Evolutionary conservation across 1,140 invertebrate species (phyloP).

Genomic region (Drosophila gunungcola): DNA sequence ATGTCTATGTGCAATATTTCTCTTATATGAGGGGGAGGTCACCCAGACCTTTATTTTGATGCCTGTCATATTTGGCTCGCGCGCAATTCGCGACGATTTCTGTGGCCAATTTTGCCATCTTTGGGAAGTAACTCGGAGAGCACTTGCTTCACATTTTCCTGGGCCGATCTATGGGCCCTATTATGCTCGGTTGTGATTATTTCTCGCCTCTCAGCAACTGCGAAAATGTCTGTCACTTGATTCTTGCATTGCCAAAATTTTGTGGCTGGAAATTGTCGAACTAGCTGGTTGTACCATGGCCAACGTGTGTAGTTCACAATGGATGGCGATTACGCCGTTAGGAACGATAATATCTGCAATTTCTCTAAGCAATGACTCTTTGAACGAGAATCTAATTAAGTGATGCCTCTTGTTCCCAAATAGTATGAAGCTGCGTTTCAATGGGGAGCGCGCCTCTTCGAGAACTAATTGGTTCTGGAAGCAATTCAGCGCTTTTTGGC

Average conservation of each 20-base stretch:
- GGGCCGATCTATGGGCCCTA: no score
- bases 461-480: not conserved
- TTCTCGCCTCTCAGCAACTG: constrained; percentile 1
- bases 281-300: constrained; percentile 4
- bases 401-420: constrained; percentile 8
- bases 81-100: constrained; percentile 33
- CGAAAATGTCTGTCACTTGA: constrained; percentile 5
- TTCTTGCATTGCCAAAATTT: constrained; percentile 19
- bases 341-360: constrained; percentile 2
- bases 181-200: not conserved
- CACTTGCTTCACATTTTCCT: no score
- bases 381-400: constrained; percentile 3
- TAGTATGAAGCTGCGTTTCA: constrained; percentile 5
- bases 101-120: not conserved
- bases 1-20: not conserved
- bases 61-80: constrained; percentile 10
- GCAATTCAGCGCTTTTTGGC: not conserved
- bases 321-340: constrained; percentile 12
- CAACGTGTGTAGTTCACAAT: constrained; percentile 2
- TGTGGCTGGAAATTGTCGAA: constrained; percentile 9
- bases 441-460: not conserved
- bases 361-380: constrained; percentile 9
- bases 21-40: constrained; percentile 9
- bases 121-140: no score
- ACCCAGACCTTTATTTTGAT: not conserved